Evolutionary conservation across 2,113 vertebrate species (phyloP).

Genomic region (Oceanites oceanicus): DNA sequence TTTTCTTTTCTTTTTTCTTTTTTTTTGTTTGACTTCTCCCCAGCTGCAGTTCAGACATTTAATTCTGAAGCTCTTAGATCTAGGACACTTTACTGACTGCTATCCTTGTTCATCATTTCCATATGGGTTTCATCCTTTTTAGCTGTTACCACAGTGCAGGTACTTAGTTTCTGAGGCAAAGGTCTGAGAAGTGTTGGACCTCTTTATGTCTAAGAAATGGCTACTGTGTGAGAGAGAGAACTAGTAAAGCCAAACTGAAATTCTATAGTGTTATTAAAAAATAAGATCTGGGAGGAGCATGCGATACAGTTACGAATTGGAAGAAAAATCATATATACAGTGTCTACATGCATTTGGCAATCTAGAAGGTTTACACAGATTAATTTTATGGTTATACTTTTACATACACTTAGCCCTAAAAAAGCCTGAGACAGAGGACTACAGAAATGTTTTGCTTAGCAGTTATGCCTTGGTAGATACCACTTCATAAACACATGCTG

Average conservation of each 20-base stretch:
- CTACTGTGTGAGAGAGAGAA: not conserved
- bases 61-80: not conserved
- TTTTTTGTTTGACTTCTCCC: not conserved
- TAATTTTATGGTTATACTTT: not conserved
- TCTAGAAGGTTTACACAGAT: not conserved
- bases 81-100: not conserved
- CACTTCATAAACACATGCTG: not conserved
- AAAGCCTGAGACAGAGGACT: not conserved
- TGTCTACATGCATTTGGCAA: not conserved
- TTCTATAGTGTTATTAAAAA: not conserved
- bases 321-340: not conserved
- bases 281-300: not conserved
- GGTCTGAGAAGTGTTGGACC: not conserved
- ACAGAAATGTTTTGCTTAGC: not conserved
- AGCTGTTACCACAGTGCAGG: not conserved
- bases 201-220: not conserved
- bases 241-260: not conserved
- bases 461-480: not conserved
- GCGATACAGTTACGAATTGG: not conserved
- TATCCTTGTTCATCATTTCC: not conserved
- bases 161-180: not conserved
- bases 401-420: not conserved
- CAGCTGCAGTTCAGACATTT: not conserved
- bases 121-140: not conserved
- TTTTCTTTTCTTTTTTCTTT: not conserved